Evolutionary conservation across 2,888 invertebrate species (phyloP), one percentile per base, ranked within the genome.

Genomic region (Noctuana brunneofusca): DNA sequence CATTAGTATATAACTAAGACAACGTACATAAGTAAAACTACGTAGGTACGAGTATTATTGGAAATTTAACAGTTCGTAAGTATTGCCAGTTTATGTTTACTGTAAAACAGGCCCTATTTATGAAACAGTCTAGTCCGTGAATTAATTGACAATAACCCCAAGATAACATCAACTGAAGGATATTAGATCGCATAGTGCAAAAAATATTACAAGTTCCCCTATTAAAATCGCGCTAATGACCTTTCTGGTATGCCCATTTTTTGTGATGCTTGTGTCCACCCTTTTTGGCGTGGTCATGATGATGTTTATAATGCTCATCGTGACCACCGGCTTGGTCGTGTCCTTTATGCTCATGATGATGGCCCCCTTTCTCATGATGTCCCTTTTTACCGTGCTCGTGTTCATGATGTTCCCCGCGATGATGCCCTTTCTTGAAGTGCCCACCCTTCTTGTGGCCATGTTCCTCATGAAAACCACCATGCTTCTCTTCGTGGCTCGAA

Each of bases 201-300:
- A 48, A 22, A n/a, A 14, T 14, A 14, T 8, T 49, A 27, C 11
- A 22, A 27, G 14, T 16, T 14, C 27, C 3, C 22, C 49, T 11
- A 24, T 49, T 24, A 49, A 9, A 46, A 59, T 60, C 58, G 24
- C 53, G 54, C 55, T 65, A 64, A 58, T 89, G 90, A 66, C 92
- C 92, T 83, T 93, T 93, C 79, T 93, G 93, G 76, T 93, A 93
- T 66, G 95, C 95, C 96, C 96, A 96, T 80, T 96, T 94, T 85
- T 96, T 96, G 84, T 96, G 95, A 73, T 95, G 94, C 73, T 95
- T 95, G 74, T 95, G 95, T 41, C 95, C 96, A 46, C 96, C 96
- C 86, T 97, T 96, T 89, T 96, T 96, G 65, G 94, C 96, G 74
- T 95, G 94, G 69, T 95, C 93, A 74, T 94, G 93, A 66, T 95